phyloP scores from a whole-genome alignment of 2,888 invertebrate species.

The Drosophila paranaensis region DNA sequence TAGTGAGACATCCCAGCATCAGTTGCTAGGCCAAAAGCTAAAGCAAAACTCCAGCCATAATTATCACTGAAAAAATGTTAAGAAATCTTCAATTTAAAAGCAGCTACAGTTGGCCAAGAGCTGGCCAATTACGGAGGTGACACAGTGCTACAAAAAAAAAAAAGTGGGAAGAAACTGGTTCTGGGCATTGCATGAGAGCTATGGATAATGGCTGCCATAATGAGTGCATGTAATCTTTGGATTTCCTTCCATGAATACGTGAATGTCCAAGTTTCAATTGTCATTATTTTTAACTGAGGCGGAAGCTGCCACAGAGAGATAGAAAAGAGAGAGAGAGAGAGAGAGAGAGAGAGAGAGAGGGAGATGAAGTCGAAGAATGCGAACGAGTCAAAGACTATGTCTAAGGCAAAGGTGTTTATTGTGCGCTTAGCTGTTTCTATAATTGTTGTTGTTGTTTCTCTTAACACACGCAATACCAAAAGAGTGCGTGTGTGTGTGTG shows the following conservation, averaged over 20 bases:
- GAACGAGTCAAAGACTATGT: constrained; percentile 38
- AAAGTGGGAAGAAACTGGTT: constrained; percentile 22
- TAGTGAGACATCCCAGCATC: too few species aligned
- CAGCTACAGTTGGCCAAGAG: not conserved
- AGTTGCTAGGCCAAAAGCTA: not conserved
- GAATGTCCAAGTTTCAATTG: constrained; percentile 67
- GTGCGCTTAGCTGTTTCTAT: constrained; percentile 51
- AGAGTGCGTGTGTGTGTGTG: constrained; percentile 3
- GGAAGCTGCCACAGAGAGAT: constrained; percentile 60
- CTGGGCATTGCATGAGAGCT: constrained; percentile 24
- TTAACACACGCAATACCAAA: constrained; percentile 58
- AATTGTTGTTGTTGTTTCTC: constrained; percentile 32
- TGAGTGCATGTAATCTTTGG: constrained; percentile 55
- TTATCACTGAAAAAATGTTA: not conserved
- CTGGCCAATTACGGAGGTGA: constrained; percentile 9
- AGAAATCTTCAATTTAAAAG: not conserved
- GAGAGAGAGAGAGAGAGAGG: not conserved
- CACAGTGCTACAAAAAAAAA: constrained; percentile 1
- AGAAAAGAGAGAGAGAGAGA: not conserved
- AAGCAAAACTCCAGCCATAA: not conserved
- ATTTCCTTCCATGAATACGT: constrained; percentile 50
- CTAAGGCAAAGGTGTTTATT: constrained; percentile 54
- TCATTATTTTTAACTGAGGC: constrained; percentile 76
- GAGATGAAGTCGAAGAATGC: constrained; percentile 33
- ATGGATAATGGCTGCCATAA: constrained; percentile 45